Evolutionary conservation across 2,888 invertebrate genomes (phyloP).

Genomic region (Sarcophaga variegata): DNA sequence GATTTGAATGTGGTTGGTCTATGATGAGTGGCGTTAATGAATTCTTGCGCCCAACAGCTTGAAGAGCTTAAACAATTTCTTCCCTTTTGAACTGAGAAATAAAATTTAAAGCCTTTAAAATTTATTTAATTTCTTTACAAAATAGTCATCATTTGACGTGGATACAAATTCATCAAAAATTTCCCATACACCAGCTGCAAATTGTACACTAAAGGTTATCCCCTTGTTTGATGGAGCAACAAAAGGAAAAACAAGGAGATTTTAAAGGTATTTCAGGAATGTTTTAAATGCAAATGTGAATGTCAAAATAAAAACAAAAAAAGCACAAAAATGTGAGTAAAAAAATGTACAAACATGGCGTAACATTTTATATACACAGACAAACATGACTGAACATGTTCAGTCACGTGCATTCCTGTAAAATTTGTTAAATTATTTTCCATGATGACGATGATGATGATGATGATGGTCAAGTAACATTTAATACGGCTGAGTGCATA

Average conservation of each 20-base stretch:
- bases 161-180: neutral
- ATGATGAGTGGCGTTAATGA: no score
- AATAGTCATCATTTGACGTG: neutral
- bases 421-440: constrained; percentile 67
- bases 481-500: constrained; percentile 63
- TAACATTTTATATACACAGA: constrained; percentile 26
- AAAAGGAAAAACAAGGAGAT: neutral
- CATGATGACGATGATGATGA: constrained; percentile 17
- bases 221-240: neutral
- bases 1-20: no score
- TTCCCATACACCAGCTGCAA: neutral
- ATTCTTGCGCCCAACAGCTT: no score
- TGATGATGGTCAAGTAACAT: constrained; percentile 64
- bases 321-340: neutral
- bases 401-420: constrained; percentile 68
- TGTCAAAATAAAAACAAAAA: constrained; percentile 32
- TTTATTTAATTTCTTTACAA: neutral
- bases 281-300: constrained; percentile 61
- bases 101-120: no score
- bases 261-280: constrained; percentile 61
- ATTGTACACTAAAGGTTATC: neutral
- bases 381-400: constrained; percentile 68
- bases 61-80: no score
- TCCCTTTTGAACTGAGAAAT: no score
- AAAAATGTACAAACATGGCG: neutral